Conservation (phyloP, 1,140 invertebrate species). For the Hycleus cichorii region DNA sequence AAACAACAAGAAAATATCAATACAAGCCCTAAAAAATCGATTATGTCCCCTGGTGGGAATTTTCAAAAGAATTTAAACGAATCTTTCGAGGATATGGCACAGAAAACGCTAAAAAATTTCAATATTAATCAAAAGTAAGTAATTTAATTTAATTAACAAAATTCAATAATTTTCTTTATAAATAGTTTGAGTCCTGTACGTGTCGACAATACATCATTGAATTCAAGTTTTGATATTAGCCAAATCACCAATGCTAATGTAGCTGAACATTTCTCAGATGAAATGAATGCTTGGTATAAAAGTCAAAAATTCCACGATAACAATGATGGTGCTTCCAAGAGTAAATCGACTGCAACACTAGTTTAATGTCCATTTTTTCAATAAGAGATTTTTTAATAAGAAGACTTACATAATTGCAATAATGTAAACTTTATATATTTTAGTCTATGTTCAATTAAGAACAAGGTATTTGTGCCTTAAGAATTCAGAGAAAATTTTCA, state of each 20-base stretch:
- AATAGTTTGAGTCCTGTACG: slow-evolving; percentile 6
- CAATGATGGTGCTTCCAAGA: slow-evolving; percentile 24
- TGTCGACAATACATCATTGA: slow-evolving; percentile 21
- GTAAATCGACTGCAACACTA: slow-evolving; percentile 33
- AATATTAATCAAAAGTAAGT: too few relatives aligned
- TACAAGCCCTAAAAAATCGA: neutral
- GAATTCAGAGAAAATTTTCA: too few relatives aligned
- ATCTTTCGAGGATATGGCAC: slow-evolving; percentile 18
- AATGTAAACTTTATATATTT: neutral
- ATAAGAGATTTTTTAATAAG: neutral
- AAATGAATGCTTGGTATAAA: slow-evolving; percentile 40
- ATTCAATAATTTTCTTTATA: neutral
- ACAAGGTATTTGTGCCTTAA: too few relatives aligned
- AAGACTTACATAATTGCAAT: slow-evolving; percentile 12
- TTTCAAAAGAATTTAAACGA: slow-evolving; percentile 23
- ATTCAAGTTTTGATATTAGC: slow-evolving; percentile 30
- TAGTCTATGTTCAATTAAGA: too few relatives aligned
- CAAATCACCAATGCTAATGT: slow-evolving; percentile 27
- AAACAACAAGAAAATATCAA: slow-evolving; percentile 14
- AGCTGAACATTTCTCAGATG: slow-evolving; percentile 34
- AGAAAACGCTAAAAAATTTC: neutral
- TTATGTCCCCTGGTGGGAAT: neutral
- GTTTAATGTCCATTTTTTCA: slow-evolving; percentile 21
- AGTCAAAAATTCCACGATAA: slow-evolving; percentile 28
- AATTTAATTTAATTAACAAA: too few relatives aligned